Conservation (phyloP, 1,140 invertebrate species). For the Cotesia chilonis region DNA sequence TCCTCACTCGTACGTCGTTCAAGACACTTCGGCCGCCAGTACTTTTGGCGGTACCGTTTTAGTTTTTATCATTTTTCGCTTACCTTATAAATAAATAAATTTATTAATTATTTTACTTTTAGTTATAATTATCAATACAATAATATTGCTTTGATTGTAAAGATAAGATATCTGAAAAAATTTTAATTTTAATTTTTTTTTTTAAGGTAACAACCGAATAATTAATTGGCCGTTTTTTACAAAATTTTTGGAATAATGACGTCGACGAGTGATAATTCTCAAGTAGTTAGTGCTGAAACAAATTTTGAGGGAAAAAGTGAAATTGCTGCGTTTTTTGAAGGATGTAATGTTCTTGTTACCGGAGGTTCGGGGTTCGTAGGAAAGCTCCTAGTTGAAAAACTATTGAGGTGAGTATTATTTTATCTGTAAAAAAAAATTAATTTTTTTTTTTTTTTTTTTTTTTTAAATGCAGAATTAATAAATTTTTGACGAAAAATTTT, state of each 20-base stretch:
- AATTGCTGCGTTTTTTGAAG: constrained; percentile 51
- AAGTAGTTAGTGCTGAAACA: constrained; percentile 22
- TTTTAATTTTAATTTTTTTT: no score
- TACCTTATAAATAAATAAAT: neutral
- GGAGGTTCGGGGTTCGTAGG: constrained; percentile 76
- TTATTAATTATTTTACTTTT: no score
- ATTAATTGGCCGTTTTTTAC: no score
- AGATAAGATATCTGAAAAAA: no score
- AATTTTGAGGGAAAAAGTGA: constrained; percentile 45
- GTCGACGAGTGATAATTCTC: no score
- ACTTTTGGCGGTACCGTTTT: constrained; percentile 5
- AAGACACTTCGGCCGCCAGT: constrained; percentile 26
- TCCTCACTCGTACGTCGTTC: constrained; percentile 28
- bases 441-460: no score
- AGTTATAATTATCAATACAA: neutral
- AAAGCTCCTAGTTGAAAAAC: constrained; percentile 74
- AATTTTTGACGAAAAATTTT: no score
- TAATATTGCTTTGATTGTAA: neutral
- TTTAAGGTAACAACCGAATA: no score
- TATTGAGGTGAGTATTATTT: constrained; percentile 61
- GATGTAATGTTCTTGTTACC: constrained; percentile 60
- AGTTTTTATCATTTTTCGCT: neutral
- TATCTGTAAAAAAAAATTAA: neutral
- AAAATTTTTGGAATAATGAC: no score
- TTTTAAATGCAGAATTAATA: no score